Percentiles rank a stretch among this genome's conserved stretches.
Evolutionary conservation across 2,888 invertebrate species (phyloP).

Genomic region (Tipula helvola): DNA sequence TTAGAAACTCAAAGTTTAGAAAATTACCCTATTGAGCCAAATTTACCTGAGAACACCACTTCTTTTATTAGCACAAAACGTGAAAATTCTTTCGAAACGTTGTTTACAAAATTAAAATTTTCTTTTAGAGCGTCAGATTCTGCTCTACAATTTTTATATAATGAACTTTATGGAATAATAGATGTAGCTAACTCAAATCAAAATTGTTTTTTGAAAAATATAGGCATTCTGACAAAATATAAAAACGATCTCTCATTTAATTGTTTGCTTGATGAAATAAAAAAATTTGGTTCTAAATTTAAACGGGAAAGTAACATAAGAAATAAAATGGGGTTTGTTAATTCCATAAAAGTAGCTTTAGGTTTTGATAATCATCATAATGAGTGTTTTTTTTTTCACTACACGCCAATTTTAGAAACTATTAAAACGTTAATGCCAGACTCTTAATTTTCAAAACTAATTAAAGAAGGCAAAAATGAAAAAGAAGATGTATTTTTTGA

Average conservation of each 20-base stretch:
- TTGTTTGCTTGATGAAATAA: no score
- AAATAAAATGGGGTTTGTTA: neutral
- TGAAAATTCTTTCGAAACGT: neutral
- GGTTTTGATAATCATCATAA: no score
- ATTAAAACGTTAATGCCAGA: slow-evolving; percentile 11
- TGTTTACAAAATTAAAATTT: neutral
- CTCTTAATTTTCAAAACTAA: slow-evolving; percentile 9
- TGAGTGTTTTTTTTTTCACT: no score
- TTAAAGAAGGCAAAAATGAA: no score
- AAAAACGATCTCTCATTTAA: neutral
- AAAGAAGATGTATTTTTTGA: neutral
- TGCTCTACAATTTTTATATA: no score
- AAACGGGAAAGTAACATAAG: neutral
- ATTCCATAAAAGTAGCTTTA: no score
- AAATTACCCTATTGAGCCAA: neutral
- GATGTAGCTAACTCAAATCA: no score
- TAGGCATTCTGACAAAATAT: neutral
- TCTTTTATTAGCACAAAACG: no score
- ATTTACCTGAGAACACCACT: neutral
- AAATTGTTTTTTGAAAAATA: no score
- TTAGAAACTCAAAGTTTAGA: neutral
- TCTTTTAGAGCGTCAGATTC: no score
- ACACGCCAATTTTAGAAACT: slow-evolving; percentile 11
- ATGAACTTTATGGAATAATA: no score
- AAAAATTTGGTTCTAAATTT: neutral